Evolutionary conservation across 2,113 vertebrate genomes (phyloP).

Genomic region (Dermatemys mawii): DNA sequence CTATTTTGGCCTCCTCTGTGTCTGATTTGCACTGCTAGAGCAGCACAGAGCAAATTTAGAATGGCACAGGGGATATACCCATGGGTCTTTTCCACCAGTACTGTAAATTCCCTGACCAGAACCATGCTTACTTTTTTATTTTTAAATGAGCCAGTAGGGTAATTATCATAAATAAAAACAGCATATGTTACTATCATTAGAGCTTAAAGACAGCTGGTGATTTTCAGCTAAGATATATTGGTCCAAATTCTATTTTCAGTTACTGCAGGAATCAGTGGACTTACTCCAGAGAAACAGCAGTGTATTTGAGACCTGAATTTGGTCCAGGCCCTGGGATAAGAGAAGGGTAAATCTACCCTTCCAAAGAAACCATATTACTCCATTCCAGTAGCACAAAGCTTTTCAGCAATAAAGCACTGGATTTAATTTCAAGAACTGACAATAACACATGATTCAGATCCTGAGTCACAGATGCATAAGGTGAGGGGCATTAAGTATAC

Average conservation of each 20-base stretch:
- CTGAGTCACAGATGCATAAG: not conserved
- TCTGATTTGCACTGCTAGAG: not conserved
- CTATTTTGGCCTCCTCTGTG: slow-evolving; percentile 9
- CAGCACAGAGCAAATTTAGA: not conserved
- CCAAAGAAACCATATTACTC: not conserved
- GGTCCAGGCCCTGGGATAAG: not conserved
- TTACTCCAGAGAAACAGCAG: not conserved
- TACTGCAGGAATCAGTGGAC: slow-evolving; percentile 1
- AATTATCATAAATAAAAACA: slow-evolving; percentile 53
- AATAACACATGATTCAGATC: not conserved
- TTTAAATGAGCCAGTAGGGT: slow-evolving; percentile 10
- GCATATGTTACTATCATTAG: slow-evolving; percentile 32
- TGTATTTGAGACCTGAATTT: not conserved
- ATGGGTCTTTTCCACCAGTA: not conserved
- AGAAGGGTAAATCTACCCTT: not conserved
- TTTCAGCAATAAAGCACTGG: not conserved
- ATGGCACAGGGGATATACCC: not conserved
- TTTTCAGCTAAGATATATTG: slow-evolving; percentile 25
- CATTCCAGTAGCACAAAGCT: not conserved
- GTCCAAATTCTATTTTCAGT: slow-evolving; percentile 42
- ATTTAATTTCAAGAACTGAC: not conserved
- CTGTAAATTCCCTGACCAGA: slow-evolving; percentile 30
- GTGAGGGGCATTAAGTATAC: not conserved
- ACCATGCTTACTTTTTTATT: not conserved
- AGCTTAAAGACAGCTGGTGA: slow-evolving; percentile 40